Evolutionary conservation across 2,113 vertebrate genomes (phyloP), one percentile per base, ranked within the genome.

Genomic region (Cyphomyrus discorhynchus): DNA sequence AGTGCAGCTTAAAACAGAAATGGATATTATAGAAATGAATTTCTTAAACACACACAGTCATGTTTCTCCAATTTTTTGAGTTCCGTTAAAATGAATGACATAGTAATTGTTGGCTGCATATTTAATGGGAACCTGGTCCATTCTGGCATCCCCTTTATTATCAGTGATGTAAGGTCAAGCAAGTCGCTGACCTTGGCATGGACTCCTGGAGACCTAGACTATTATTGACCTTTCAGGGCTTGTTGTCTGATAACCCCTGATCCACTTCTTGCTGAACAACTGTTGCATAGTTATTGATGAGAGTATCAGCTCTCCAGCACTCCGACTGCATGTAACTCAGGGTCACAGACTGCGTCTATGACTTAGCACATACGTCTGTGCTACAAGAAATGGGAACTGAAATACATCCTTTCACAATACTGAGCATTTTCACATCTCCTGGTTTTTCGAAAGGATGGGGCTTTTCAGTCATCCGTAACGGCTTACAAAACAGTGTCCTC

Each of bases 211-310:
- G 31, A 74, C 90, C 66, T 94, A 45, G 86, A n/a, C 90, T 82
- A 21, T 27, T 39, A 62, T 89, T 66, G 39, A 58, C 90, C 90
- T 92, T 93, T 93, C 92, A 90, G 90, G 88, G 88, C 90, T 91
- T 90, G 90, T 91, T 83, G 90, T 91, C 52, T 90, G 91, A 94
- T 94, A 92, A 94, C 90, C 89, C 91, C 50, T 90, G 89, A 95
- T 92, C 92, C 86, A 45, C 85, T 53, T 82, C 52, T 74, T 84
- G 89, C 89, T 46, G 89, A 85, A 45, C 24, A 46, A 35, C 52
- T 84, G 50, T 35, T 31, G 39, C 35, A 82, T 47, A 85, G 53
- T 42, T 8, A 45, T 56, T 31, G n/a, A 49, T 45, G 19, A 15
- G 89, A 47, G 21, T 45, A 19, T 42, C 50, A 19, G 24, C 13